Conservation (phyloP, 2,797 vertebrate species). For the Coregonus sp. region DNA sequence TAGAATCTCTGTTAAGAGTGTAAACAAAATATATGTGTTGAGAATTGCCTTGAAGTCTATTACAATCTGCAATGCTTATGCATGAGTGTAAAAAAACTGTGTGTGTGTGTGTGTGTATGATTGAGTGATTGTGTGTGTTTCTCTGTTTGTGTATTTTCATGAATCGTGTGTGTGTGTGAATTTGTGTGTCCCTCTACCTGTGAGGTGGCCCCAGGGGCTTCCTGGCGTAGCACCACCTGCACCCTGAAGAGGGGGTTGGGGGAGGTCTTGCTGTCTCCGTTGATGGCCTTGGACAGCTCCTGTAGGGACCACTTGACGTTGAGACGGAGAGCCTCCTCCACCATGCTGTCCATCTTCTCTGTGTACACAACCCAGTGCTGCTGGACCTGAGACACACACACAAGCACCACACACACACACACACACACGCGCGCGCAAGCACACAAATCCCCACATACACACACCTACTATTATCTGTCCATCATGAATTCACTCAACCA, state of each 20-base stretch:
- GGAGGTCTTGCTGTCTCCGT: slow-evolving; percentile 79
- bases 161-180: slow-evolving; percentile 26
- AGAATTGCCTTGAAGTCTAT: slow-evolving; percentile 59
- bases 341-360: slow-evolving; percentile 77
- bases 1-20: not conserved
- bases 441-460: not conserved
- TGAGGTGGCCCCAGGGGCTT: slow-evolving; percentile 59
- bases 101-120: slow-evolving; percentile 30
- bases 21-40: slow-evolving; percentile 44
- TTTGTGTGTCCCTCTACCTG: slow-evolving; percentile 68
- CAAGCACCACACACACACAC: slow-evolving; percentile 8
- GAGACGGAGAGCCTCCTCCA: slow-evolving; percentile 80
- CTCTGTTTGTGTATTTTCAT: slow-evolving; percentile 45
- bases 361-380: slow-evolving; percentile 80
- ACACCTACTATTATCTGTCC: slow-evolving; percentile 1
- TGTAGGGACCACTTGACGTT: slow-evolving; percentile 84
- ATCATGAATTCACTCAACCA: not conserved
- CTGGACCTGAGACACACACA: slow-evolving; percentile 74
- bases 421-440: not conserved
- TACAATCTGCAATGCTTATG: slow-evolving; percentile 49
- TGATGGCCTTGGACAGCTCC: slow-evolving; percentile 84
- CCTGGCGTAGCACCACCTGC: slow-evolving; percentile 73
- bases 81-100: slow-evolving; percentile 14
- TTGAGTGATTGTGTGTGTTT: slow-evolving; percentile 1
- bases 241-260: slow-evolving; percentile 84